Base-by-base conservation (phyloP, 2,797 vertebrate species). In the Cuculus canorus region DNA sequence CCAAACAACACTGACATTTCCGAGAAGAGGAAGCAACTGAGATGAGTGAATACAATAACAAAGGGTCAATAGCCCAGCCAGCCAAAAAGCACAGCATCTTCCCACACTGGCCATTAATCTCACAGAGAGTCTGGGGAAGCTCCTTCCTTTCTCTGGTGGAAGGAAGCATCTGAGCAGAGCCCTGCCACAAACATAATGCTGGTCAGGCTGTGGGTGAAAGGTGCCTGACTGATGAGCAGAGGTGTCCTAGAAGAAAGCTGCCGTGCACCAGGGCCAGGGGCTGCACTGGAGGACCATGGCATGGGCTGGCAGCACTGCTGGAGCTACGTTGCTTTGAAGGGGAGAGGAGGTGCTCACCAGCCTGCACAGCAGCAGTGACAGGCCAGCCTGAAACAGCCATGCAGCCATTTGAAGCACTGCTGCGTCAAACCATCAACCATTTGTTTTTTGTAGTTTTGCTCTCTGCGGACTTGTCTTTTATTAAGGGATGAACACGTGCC, bases 211-310 rank as follows among this genome's bases (percentile, higher is more conserved):
- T 59, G 52, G n/a, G 23, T 76, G 52, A 63, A 25, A 69, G 59
- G 39, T 39, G 13, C 10, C 48, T 78, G 16, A 19, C 3, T 10
- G 56, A 72, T 1, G 7, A 75, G 45, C 33, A 47, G 69, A 81
- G 23, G 11, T 81, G 48, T 81, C 22, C n/a, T 64, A 80, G 3
- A 73, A 24, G 37, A 86, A 90, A 83, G 22, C 1, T 2, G 1
- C 48, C 9, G 11, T 22, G 7, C 9, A 13, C 9, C 5, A 4
- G 32, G 7, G 8, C 32, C 2, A 1, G 32, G 5, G 7, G 4
- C 65, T 92, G 22, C 1, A 1, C 65, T 69, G 19, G 10, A 73
- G n/a, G 52, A 73, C 17, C 11, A 9, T 0, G 0, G 17, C 28
- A 39, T 28, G 0, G 5, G 9, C 64, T 87, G 41, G 18, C 1